Percentiles rank a stretch among this genome's conserved stretches.
These are phyloP conservation scores for Anarsia innoxiella DNA, from an alignment of 2,888 invertebrate species.

Conservation along the genomic window DNA sequence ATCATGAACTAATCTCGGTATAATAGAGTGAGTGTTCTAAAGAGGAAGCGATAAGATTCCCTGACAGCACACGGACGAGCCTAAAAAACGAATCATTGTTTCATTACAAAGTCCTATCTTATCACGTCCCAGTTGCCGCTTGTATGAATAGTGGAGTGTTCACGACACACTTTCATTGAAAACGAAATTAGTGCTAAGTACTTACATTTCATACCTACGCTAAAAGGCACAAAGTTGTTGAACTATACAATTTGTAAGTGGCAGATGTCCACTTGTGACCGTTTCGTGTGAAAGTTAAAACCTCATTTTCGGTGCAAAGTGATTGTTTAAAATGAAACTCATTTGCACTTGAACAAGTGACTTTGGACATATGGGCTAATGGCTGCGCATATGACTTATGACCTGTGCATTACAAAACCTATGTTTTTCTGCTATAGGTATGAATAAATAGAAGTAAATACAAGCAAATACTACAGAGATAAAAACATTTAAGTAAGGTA, in stretches of 20 bases:
- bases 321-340: too few relatives aligned
- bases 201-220: conserved; percentile 30
- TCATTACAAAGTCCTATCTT: conserved; percentile 42
- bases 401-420: too few relatives aligned
- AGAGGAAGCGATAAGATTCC: conserved; percentile 59
- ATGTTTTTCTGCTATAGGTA: too few relatives aligned
- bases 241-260: conserved; percentile 10
- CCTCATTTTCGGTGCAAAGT: too few relatives aligned
- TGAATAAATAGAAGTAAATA: too few relatives aligned
- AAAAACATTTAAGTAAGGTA: too few relatives aligned
- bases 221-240: conserved; percentile 24
- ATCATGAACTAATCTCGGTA: conserved; percentile 56
- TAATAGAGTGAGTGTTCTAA: conserved; percentile 46
- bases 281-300: conserved; percentile 16
- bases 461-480: too few relatives aligned
- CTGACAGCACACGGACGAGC: conserved; percentile 40
- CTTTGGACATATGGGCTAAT: too few relatives aligned
- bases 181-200: too few relatives aligned
- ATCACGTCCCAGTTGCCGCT: conserved; percentile 29
- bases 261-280: conserved; percentile 12
- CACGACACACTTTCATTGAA: conserved; percentile 19
- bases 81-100: conserved; percentile 50
- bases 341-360: too few relatives aligned
- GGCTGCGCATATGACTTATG: too few relatives aligned
- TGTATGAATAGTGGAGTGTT: conserved; percentile 25